Conservation (phyloP, 2,888 invertebrate species). For the Drosophila cracens region DNA sequence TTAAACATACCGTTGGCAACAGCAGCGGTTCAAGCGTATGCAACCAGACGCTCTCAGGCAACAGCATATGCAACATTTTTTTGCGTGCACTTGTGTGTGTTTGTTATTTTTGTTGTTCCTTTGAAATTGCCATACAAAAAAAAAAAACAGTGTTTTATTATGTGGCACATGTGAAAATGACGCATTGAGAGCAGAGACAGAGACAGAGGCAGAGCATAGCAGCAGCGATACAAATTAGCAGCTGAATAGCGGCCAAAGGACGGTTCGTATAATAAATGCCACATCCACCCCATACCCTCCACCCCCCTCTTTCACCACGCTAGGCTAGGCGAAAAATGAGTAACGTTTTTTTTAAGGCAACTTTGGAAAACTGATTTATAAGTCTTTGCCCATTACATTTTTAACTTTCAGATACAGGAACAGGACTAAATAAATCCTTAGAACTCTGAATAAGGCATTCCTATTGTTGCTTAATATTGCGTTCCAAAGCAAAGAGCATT, state of each 20-base stretch:
- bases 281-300: neutral
- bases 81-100: conserved; percentile 10
- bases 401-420: neutral
- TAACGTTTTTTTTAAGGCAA: neutral
- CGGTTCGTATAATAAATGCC: conserved; percentile 26
- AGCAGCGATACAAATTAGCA: neutral
- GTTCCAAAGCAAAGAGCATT: neutral
- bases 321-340: neutral
- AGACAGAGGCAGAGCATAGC: neutral
- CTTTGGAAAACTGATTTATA: neutral
- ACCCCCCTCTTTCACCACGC: neutral
- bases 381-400: neutral
- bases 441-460: neutral
- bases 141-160: conserved; percentile 23
- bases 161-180: conserved; percentile 42
- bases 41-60: conserved; percentile 17
- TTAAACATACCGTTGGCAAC: conserved; percentile 7
- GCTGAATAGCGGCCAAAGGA: neutral
- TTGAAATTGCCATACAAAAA: conserved; percentile 26
- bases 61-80: conserved; percentile 8
- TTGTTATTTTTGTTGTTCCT: conserved; percentile 26
- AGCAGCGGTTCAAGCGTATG: conserved; percentile 24
- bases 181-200: conserved; percentile 11
- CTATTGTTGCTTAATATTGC: neutral
- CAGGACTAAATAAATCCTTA: neutral